Conservation (phyloP, 2,888 invertebrate species). For the Eledone cirrhosa region DNA sequence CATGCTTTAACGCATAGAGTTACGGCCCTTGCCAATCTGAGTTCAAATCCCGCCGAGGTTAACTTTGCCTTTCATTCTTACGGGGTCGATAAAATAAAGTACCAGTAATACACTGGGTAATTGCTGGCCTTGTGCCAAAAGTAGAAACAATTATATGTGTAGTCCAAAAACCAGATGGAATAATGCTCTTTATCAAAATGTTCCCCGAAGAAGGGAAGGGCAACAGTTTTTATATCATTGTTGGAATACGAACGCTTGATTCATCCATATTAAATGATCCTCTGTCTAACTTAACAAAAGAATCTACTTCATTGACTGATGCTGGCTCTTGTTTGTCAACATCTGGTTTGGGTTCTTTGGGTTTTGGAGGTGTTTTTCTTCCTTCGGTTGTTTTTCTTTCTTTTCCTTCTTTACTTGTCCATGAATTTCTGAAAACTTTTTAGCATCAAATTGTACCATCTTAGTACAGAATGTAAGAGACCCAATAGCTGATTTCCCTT, state of each 20-base stretch:
- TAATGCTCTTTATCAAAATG: constrained; percentile 96
- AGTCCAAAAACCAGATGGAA: constrained; percentile 97
- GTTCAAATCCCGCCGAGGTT: too few relatives aligned
- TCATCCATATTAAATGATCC: constrained; percentile 91
- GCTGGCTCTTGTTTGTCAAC: constrained; percentile 57
- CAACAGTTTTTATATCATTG: constrained; percentile 84
- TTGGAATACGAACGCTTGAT: constrained; percentile 97
- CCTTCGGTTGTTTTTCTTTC: constrained; percentile 65
- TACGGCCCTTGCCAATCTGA: too few relatives aligned
- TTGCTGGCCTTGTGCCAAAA: too few relatives aligned
- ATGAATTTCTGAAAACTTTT: constrained; percentile 72
- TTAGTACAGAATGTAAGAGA: constrained; percentile 80
- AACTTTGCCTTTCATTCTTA: too few relatives aligned
- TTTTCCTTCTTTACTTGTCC: constrained; percentile 57
- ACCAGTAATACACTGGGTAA: too few relatives aligned
- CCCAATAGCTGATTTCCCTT: constrained; percentile 80
- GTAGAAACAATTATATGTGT: too few relatives aligned
- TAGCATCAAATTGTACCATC: constrained; percentile 80
- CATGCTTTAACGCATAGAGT: too few relatives aligned
- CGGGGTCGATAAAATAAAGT: too few relatives aligned
- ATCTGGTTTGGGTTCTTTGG: constrained; percentile 55
- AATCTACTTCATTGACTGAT: constrained; percentile 75
- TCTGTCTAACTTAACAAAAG: constrained; percentile 84
- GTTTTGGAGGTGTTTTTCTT: constrained; percentile 56
- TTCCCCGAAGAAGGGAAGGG: constrained; percentile 97